These are phyloP conservation scores for Aegotheles bennettii DNA, from an alignment of 2,113 vertebrate genomes.

Conservation along the genomic window DNA sequence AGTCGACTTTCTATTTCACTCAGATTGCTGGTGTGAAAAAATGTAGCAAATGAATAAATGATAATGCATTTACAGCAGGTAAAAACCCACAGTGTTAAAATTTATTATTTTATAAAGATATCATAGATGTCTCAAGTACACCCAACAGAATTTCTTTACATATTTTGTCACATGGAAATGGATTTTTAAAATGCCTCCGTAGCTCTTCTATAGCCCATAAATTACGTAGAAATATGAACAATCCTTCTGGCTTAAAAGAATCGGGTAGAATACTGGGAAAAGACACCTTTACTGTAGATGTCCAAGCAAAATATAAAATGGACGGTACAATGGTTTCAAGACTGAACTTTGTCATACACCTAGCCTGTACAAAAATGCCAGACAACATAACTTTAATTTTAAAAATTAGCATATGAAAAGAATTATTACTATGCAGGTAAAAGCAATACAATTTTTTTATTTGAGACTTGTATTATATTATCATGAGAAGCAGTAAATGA, in stretches of 20 bases:
- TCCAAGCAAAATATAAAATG: neutral
- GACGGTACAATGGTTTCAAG: neutral
- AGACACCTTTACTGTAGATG: neutral
- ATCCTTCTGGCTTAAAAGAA: neutral
- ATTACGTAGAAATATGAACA: constrained; percentile 26
- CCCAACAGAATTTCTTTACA: neutral
- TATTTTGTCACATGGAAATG: neutral
- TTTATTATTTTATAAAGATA: constrained; percentile 33
- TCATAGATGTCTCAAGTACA: constrained; percentile 55
- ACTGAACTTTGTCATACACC: constrained; percentile 3
- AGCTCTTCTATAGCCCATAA: neutral
- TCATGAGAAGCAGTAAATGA: neutral
- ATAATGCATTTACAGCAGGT: constrained; percentile 48
- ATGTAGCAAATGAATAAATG: constrained; percentile 62
- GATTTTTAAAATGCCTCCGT: neutral
- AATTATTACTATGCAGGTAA: constrained; percentile 42
- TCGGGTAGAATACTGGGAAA: neutral
- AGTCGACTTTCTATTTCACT: constrained; percentile 87
- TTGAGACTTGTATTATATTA: neutral
- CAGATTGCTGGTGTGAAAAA: constrained; percentile 78
- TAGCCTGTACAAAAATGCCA: neutral
- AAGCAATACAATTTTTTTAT: neutral
- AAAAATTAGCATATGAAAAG: constrained; percentile 1
- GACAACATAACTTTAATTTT: neutral
- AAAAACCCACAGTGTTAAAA: constrained; percentile 68